Evolutionary conservation across 2,888 invertebrate species (phyloP).

Genomic region (Aromia moschata): DNA sequence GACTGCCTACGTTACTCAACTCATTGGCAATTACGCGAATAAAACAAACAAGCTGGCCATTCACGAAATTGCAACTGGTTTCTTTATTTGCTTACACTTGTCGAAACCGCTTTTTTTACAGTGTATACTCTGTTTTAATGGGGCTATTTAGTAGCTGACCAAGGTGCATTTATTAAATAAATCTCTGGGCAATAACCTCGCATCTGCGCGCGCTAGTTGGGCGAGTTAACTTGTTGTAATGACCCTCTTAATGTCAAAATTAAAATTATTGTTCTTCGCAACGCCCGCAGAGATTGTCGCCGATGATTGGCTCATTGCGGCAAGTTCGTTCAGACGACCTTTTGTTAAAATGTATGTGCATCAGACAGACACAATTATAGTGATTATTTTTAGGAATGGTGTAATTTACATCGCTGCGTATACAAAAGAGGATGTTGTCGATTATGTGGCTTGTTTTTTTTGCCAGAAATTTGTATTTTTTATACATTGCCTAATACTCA

Average conservation of each 20-base stretch:
- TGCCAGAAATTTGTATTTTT: too few relatives aligned
- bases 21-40: not conserved
- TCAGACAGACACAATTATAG: not conserved
- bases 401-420: not conserved
- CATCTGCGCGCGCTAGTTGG: not conserved
- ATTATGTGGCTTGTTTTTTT: not conserved
- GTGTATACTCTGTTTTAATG: slow-evolving; percentile 17
- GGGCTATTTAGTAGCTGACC: slow-evolving; percentile 15
- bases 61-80: slow-evolving; percentile 10
- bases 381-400: too few relatives aligned
- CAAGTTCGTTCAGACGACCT: slow-evolving; percentile 6
- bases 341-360: slow-evolving; percentile 1
- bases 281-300: slow-evolving; percentile 4
- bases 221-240: slow-evolving; percentile 17
- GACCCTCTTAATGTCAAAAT: slow-evolving; percentile 22
- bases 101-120: slow-evolving; percentile 5
- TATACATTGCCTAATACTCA: too few relatives aligned
- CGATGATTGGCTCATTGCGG: slow-evolving; percentile 1
- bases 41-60: not conserved
- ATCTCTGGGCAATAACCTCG: slow-evolving; percentile 17
- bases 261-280: slow-evolving; percentile 18
- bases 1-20: too few relatives aligned
- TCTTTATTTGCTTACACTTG: slow-evolving; percentile 12
- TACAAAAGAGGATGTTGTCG: not conserved
- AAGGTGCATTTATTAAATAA: slow-evolving; percentile 20